Percentiles rank a stretch among this genome's conserved stretches.
Conservation (phyloP, 2,113 vertebrate species). For the Melozone crissalis region DNA sequence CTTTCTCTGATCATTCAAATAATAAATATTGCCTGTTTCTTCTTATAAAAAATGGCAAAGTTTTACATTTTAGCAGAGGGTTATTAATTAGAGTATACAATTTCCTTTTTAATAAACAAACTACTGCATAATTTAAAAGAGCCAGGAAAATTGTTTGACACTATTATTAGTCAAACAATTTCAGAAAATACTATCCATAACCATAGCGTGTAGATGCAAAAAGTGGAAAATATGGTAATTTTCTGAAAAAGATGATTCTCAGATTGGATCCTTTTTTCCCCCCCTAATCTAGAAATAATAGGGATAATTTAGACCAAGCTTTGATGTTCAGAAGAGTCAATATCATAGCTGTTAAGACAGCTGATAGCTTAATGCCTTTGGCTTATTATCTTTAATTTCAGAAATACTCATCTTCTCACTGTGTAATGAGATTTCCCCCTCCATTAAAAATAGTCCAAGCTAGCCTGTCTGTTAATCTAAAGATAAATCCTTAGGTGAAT, state of each 20-base stretch:
- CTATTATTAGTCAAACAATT: background rate
- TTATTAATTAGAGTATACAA: background rate
- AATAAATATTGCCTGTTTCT: background rate
- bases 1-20: background rate
- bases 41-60: background rate
- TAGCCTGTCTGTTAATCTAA: background rate
- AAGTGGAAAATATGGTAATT: background rate
- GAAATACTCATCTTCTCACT: conserved; percentile 1
- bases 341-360: conserved; percentile 34
- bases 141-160: background rate
- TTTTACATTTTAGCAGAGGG: background rate
- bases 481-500: background rate
- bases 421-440: background rate
- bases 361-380: conserved; percentile 49
- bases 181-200: background rate
- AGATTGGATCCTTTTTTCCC: background rate
- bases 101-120: background rate
- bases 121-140: background rate
- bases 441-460: conserved; percentile 2
- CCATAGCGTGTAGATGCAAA: background rate
- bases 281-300: background rate
- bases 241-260: background rate
- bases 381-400: conserved; percentile 49
- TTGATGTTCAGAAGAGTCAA: conserved; percentile 44
- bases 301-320: conserved; percentile 18